phyloP scores from a whole-genome alignment of 2,113 vertebrate species.

The Sisor rabdophorus region DNA sequence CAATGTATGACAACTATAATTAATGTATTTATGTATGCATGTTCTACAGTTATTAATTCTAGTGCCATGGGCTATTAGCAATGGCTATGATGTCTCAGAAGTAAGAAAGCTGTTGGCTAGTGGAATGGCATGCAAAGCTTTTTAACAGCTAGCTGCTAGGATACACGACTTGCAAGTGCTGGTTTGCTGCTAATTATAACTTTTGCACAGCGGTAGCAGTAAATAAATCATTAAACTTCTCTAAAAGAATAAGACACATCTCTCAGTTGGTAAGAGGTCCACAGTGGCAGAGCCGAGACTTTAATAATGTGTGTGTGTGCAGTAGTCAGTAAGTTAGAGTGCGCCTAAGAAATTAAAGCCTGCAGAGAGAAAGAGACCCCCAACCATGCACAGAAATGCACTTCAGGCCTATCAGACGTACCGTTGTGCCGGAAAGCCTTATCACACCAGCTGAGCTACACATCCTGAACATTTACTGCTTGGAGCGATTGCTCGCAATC shows the following conservation, averaged over 20 bases:
- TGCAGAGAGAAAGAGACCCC: conserved; percentile 12
- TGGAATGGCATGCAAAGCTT: conserved; percentile 22
- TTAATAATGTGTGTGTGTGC: conserved; percentile 33
- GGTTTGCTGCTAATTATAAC: conserved; percentile 51
- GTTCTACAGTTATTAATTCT: neutral
- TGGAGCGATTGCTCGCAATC: conserved; percentile 16
- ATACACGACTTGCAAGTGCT: conserved; percentile 35
- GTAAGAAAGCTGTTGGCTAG: neutral
- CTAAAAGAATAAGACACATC: conserved; percentile 57
- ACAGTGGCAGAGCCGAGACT: conserved; percentile 31
- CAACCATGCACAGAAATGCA: conserved; percentile 31
- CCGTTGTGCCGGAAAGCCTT: conserved; percentile 29
- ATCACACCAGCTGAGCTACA: conserved; percentile 25
- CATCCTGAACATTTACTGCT: conserved; percentile 21
- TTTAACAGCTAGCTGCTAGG: conserved; percentile 29
- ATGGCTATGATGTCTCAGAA: neutral
- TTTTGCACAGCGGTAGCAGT: conserved; percentile 42
- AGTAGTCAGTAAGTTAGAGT: neutral
- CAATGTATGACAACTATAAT: neutral
- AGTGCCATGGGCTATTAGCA: neutral
- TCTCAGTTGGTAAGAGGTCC: conserved; percentile 27
- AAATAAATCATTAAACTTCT: conserved; percentile 61
- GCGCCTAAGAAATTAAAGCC: neutral
- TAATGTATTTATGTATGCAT: too few species aligned
- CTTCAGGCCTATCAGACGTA: conserved; percentile 29